Percentiles rank a stretch among this genome's conserved stretches.
These are phyloP conservation scores for Euthynnus affinis DNA, from an alignment of 2,797 vertebrate genomes.

Conservation along the genomic window DNA sequence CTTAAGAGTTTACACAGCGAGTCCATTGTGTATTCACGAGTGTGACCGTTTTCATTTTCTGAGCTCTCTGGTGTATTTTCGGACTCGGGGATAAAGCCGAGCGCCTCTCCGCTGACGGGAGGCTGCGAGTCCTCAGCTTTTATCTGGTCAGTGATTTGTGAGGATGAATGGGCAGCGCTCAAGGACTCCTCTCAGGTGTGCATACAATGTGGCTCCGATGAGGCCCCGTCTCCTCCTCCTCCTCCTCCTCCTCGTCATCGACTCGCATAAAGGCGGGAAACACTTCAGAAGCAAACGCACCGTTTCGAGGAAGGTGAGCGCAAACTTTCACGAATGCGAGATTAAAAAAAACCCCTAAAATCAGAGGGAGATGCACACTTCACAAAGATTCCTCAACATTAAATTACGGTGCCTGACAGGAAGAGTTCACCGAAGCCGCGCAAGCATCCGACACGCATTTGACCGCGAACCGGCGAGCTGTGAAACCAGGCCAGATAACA, in stretches of 20 bases:
- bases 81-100: conserved; percentile 28
- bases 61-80: conserved; percentile 46
- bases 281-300: conserved; percentile 6
- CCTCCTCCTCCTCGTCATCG: background rate
- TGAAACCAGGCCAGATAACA: background rate
- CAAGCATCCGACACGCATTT: no score
- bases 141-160: conserved; percentile 18
- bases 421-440: background rate
- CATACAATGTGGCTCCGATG: conserved; percentile 11
- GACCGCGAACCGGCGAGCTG: background rate
- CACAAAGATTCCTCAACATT: background rate
- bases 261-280: background rate
- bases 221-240: background rate
- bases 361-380: background rate
- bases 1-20: conserved; percentile 38
- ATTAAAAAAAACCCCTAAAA: background rate
- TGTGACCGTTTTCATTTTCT: conserved; percentile 53
- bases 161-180: conserved; percentile 28
- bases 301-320: background rate
- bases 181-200: conserved; percentile 42
- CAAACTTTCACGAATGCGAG: background rate
- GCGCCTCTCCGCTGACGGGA: conserved; percentile 24
- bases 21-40: conserved; percentile 47
- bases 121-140: conserved; percentile 20
- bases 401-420: background rate